Base-by-base conservation (phyloP, 2,797 vertebrate species). In the Aphelocoma californica region DNA sequence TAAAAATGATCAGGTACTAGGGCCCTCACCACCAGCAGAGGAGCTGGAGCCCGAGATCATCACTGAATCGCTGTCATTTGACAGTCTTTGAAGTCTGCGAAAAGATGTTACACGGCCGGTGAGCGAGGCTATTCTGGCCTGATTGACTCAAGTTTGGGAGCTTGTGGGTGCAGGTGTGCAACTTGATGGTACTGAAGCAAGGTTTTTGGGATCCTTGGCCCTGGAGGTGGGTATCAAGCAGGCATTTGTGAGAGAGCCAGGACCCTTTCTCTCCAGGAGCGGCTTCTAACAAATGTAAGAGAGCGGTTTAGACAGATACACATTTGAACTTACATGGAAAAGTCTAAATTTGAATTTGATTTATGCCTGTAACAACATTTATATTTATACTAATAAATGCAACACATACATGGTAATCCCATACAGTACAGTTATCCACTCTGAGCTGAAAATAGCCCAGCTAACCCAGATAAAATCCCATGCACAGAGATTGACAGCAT, bases 51-150 rank as follows among this genome's bases (percentile, higher is more conserved):
- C n/a, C 1, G 0, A 40, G 48, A n/a, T 31, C 17, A 18, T 50
- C 44, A 18, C 34, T 14, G 26, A 50, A 18, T 50, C 36, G 10
- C 51, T 48, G 51, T 65, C 34, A 31, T 31, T 34, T 74, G 60
- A 42, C 31, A 31, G 34, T 6, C 42, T 48, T 44, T 50, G 36
- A 42, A 26, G 21, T 24, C 44, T 50, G 14, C 14, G 5, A 50
- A 44, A 74, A 66, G 18, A 42, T 5, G 7, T 12, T 6, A 31
- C 14, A 21, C 0, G 0, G 34, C 0, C 0, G 9, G 7, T 26
- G 21, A 14, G 9, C 7, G 21, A 50, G 71, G 53, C 9, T 50
- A 14, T 38, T 21, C 26, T 57, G 3, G 5, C 44, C 32, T 36
- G 18, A 36, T 3, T 42, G 18, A 50, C 32, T 58, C 2, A 1